Evolutionary conservation across 1,140 invertebrate species (phyloP).

Genomic region (Euwallacea similis): DNA sequence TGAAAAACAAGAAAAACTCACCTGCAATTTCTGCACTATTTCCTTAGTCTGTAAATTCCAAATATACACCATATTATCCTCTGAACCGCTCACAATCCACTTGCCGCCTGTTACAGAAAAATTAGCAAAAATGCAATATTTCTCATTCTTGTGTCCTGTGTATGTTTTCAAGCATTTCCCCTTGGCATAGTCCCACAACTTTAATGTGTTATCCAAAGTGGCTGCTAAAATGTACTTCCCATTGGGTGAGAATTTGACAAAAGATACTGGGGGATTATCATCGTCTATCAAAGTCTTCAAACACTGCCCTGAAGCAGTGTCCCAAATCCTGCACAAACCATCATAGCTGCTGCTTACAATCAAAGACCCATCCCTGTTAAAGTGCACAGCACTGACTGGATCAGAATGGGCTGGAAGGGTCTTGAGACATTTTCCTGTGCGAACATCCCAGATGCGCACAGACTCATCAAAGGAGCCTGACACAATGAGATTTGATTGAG

Average conservation of each 20-base stretch:
- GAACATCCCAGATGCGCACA: conserved; percentile 99
- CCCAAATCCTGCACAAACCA: conserved; percentile 99
- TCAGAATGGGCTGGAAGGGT: conserved; percentile 99
- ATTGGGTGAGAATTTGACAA: conserved; percentile 99
- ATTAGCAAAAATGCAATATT: conserved; percentile 99
- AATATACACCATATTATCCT: conserved; percentile 98
- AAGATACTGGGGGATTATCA: conserved; percentile 98
- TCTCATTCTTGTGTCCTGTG: conserved; percentile 97
- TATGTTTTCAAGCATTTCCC: conserved; percentile 97
- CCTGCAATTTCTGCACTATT: conserved; percentile 91
- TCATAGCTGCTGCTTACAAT: conserved; percentile 99
- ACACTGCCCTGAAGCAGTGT: conserved; percentile 98
- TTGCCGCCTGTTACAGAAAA: conserved; percentile 99
- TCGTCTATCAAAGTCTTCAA: conserved; percentile 97
- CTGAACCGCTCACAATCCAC: conserved; percentile 99
- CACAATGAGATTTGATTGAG: conserved; percentile 98
- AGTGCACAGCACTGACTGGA: conserved; percentile 97
- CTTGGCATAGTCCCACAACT: conserved; percentile 99
- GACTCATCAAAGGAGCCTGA: conserved; percentile 99
- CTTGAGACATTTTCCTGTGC: conserved; percentile 98
- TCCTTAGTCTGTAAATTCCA: conserved; percentile 99
- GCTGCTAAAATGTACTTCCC: conserved; percentile 99
- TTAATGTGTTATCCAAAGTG: conserved; percentile 96
- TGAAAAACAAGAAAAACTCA: conserved; percentile 2
- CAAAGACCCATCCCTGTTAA: conserved; percentile 97